Evolutionary conservation across 2,113 vertebrate genomes (phyloP).

Genomic region (Montifringilla adamsi): DNA sequence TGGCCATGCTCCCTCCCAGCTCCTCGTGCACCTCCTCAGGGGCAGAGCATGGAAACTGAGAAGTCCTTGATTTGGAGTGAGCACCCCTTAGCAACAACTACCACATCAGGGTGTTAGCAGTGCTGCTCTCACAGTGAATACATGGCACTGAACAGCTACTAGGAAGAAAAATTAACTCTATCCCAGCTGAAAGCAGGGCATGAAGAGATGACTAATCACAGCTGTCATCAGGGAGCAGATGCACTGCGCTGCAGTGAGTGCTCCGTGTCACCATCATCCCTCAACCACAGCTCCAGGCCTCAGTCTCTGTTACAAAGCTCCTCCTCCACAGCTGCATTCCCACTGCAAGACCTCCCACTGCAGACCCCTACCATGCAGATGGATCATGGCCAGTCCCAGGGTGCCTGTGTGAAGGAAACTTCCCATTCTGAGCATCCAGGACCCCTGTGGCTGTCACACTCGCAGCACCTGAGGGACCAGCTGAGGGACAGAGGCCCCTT

Average conservation of each 20-base stretch:
- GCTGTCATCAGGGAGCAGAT: neutral
- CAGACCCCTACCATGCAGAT: neutral
- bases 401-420: too few species aligned
- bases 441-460: neutral
- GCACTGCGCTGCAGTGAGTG: neutral
- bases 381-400: neutral
- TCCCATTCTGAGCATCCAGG: neutral
- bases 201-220: neutral
- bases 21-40: neutral
- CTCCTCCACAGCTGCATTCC: neutral
- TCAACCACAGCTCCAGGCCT: fast-evolving
- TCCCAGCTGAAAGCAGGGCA: neutral
- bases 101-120: neutral
- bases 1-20: neutral
- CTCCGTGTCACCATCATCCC: fast-evolving
- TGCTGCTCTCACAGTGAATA: neutral
- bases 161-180: neutral
- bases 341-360: neutral
- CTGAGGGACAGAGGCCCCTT: neutral
- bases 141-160: neutral
- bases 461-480: neutral
- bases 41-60: neutral
- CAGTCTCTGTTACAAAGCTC: neutral
- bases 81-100: neutral
- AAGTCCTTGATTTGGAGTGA: neutral